Evolutionary conservation across 2,113 vertebrate species (phyloP).

Genomic region (Garra rufa): DNA sequence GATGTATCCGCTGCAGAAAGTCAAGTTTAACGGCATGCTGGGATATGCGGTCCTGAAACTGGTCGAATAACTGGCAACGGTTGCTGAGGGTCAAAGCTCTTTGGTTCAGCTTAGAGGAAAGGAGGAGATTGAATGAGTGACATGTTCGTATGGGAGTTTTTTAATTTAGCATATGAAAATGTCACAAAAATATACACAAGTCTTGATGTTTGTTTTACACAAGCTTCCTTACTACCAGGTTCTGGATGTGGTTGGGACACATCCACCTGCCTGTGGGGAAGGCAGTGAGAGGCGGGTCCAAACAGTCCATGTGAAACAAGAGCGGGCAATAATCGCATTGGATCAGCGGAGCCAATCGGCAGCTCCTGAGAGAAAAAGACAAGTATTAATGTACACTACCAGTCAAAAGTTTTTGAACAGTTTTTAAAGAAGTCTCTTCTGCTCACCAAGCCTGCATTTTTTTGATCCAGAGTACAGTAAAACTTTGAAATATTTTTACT

Average conservation of each 20-base stretch:
- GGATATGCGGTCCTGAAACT: slow-evolving; percentile 96
- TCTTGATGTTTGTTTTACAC: background rate
- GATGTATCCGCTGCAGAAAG: slow-evolving; percentile 93
- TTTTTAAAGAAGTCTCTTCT: too few species aligned
- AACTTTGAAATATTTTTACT: too few species aligned
- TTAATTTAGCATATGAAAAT: background rate
- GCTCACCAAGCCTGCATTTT: too few species aligned
- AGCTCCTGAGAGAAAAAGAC: slow-evolving; percentile 81
- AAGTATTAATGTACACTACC: too few species aligned
- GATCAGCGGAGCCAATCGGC: slow-evolving; percentile 93
- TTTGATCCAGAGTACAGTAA: too few species aligned
- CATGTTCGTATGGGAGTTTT: background rate
- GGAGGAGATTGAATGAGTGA: slow-evolving; percentile 53
- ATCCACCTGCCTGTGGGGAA: slow-evolving; percentile 97
- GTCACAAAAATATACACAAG: background rate
- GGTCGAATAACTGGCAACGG: slow-evolving; percentile 97
- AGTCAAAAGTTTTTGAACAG: too few species aligned
- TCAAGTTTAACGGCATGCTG: slow-evolving; percentile 97
- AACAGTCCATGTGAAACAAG: slow-evolving; percentile 98
- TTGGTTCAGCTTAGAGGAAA: slow-evolving; percentile 88
- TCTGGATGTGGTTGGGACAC: slow-evolving; percentile 98
- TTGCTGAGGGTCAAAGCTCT: slow-evolving; percentile 93
- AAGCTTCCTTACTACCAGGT: slow-evolving; percentile 86
- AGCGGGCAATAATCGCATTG: slow-evolving; percentile 98
- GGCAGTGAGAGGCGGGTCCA: slow-evolving; percentile 96